These are phyloP conservation scores for Axinella damicornis DNA, from an alignment of 37 sponge, comb jelly and placozoan genomes.

Conservation along the genomic window DNA sequence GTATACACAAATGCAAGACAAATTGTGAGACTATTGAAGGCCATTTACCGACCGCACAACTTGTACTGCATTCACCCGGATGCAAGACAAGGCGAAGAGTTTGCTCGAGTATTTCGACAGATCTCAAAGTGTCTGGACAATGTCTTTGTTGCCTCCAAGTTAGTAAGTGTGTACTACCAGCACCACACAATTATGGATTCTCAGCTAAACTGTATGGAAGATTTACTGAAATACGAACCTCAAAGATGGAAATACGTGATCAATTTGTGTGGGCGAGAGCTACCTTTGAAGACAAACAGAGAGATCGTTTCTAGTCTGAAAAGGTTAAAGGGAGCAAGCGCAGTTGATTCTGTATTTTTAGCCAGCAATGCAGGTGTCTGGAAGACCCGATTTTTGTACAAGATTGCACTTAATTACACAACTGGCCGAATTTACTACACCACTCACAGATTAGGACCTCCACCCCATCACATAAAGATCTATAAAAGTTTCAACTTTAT, in stretches of 20 bases:
- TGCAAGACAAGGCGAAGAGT: not conserved
- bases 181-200: not conserved
- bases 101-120: not conserved
- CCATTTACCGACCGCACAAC: slow-evolving; percentile 47
- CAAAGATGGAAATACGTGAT: slow-evolving; percentile 49
- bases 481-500: slow-evolving; percentile 12
- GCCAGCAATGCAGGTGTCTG: not conserved
- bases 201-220: slow-evolving; percentile 14
- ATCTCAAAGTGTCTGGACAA: slow-evolving; percentile 38
- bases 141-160: slow-evolving; percentile 8
- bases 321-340: slow-evolving; percentile 6
- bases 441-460: not conserved
- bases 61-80: slow-evolving; percentile 40
- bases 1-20: slow-evolving; percentile 17
- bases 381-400: not conserved
- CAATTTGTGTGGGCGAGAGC: slow-evolving; percentile 47
- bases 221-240: not conserved
- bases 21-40: slow-evolving; percentile 32
- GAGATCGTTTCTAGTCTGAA: slow-evolving; percentile 36
- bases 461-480: not conserved
- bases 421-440: not conserved
- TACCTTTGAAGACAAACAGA: slow-evolving; percentile 57
- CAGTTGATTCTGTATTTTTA: not conserved
- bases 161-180: not conserved
- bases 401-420: not conserved